Base-by-base conservation (phyloP, 1,140 invertebrate genomes). In the Pseudomyrmex concolor region DNA sequence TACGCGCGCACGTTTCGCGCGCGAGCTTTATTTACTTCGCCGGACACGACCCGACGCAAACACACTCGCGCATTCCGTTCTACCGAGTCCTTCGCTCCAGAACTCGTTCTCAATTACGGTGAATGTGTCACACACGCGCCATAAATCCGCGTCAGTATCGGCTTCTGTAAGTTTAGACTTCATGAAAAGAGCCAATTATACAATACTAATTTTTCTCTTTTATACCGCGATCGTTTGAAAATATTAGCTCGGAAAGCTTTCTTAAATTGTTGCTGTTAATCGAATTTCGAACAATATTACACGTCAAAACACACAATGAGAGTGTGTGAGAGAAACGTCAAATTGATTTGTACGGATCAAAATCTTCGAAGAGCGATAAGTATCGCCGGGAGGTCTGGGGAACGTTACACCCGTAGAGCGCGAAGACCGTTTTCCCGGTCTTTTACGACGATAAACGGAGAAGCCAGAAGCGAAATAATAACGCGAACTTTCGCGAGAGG, bases 11-110 rank as follows among this genome's bases (percentile, higher is more conserved):
- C 54, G 64, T 86, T 82, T 15, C 59, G 50, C 72, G 43, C 67
- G 60, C 80, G 86, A 62, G 84, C 66, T 86, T 86, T 84, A 84
- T 87, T 87, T 87, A 86, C 80, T 86, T 84, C 86, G 85, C 15
- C 66, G 57, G 72, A 71, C 70, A 76, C 80, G 54, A 55, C 34
- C 34, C 45, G 67, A 77, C 59, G 55, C 25, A 62, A 54, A 63
- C 25, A 55, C 73, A 50, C 45, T 59, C 59, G 19, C 67, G 22
- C 76, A 67, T 83, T 86, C 67, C 48, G 68, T 51, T 34, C 62
- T 34, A 10, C 55, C 13, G 17, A 34, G 68, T 80, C 59, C 48
- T 68, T 10, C 19, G 10, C 25, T 55, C 59, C 70, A 70, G 57
- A 74, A 83, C 73, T 45, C 59, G 72, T 83, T 77, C 51, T 77